phyloP scores from a whole-genome alignment of 2,797 vertebrate species.

The Aphelocoma californica region DNA sequence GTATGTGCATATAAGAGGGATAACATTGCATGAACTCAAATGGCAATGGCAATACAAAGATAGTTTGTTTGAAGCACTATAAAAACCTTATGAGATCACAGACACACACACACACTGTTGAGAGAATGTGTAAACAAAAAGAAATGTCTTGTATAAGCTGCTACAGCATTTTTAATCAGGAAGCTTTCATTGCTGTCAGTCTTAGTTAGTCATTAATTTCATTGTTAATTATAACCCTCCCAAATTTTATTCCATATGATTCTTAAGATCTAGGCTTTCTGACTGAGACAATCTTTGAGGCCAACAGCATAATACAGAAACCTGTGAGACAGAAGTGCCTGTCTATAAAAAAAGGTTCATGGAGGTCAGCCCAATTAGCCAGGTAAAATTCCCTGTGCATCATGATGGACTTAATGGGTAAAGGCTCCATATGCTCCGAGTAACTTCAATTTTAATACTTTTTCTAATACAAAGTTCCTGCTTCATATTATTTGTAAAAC shows the following conservation, averaged over 20 bases:
- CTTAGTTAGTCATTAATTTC: neutral
- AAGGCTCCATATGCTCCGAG: neutral
- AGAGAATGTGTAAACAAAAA: neutral
- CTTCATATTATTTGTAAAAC: neutral
- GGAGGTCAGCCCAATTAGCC: neutral
- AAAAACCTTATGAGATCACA: neutral
- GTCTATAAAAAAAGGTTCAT: neutral
- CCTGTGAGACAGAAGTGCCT: neutral
- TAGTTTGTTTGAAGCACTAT: neutral
- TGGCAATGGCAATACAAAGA: neutral
- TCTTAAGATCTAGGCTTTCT: neutral
- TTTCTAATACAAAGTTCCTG: neutral
- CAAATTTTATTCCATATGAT: neutral
- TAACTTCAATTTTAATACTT: neutral
- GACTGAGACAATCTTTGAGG: neutral
- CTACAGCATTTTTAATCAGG: neutral
- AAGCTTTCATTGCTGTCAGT: neutral
- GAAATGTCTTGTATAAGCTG: neutral
- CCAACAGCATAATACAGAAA: neutral
- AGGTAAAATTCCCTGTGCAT: neutral
- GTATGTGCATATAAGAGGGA: neutral
- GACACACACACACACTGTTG: neutral
- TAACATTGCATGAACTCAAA: neutral
- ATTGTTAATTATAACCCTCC: neutral
- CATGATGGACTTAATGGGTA: fast-evolving